Evolutionary conservation across 2,888 invertebrate genomes (phyloP).

Genomic region (Oxystoma pomonae): DNA sequence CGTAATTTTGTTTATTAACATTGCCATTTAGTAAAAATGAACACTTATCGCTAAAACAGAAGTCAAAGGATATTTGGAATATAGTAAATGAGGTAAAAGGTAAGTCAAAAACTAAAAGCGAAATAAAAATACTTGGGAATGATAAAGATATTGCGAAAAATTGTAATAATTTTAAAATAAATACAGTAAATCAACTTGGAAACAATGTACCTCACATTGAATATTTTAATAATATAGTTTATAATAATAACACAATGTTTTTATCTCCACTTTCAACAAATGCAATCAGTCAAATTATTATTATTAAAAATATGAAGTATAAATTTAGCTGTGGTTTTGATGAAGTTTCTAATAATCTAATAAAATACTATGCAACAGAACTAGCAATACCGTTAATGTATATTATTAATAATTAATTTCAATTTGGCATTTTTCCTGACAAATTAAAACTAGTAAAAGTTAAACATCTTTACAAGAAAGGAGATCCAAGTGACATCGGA

Average conservation of each 20-base stretch:
- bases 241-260: background rate
- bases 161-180: background rate
- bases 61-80: background rate
- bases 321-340: background rate
- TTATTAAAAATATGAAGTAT: background rate
- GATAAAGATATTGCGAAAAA: background rate
- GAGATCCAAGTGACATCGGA: background rate
- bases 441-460: background rate
- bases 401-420: background rate
- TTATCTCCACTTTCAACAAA: background rate
- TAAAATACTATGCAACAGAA: background rate
- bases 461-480: background rate
- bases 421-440: background rate
- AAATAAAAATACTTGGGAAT: background rate
- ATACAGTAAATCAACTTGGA: background rate
- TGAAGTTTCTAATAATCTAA: background rate
- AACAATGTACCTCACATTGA: background rate
- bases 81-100: background rate
- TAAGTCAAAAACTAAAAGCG: background rate
- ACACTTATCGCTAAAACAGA: too few relatives aligned
- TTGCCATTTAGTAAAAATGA: too few relatives aligned
- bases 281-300: background rate
- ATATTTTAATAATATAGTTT: background rate
- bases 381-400: background rate
- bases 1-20: too few relatives aligned